Evolutionary conservation across 1,140 invertebrate genomes (phyloP), one percentile per base, ranked within the genome.

Genomic region (Nautilus pompilius): DNA sequence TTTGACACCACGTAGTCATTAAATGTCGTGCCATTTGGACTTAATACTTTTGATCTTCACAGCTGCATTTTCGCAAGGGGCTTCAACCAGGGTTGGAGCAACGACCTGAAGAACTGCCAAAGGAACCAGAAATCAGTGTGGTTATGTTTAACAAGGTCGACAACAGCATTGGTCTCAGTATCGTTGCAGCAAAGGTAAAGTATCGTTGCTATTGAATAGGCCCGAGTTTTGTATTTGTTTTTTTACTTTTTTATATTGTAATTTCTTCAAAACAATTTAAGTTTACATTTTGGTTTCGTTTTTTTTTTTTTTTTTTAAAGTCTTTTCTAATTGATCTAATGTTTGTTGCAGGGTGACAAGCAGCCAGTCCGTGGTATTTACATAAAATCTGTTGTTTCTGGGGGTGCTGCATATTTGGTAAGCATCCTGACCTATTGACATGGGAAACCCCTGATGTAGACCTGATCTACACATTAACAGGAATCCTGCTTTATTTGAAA

Each of bases 381-480:
- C 80, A 96, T 99, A 61, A 98, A 98, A 84, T 96, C 94, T 60
- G 95, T 99, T 24, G 95, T 99, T 29, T 89, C 93, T 63, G 94
- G 94, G 51, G 96, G 96, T 54, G 95, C 95, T 53, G 96, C 96
- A 26, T 95, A 96, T 84, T 88, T 91, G 66, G 89, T 90, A 83
- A 89, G 87, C 87, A 26, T 29, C 22, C 5, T 34, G n/a, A n/a
- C n/a, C n/a, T n/a, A n/a, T n/a, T n/a, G n/a, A n/a, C n/a, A n/a
- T n/a, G n/a, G n/a, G n/a, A n/a, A n/a, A n/a, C n/a, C n/a, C n/a
- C n/a, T n/a, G n/a, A n/a, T n/a, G n/a, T n/a, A n/a, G n/a, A n/a
- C n/a, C n/a, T n/a, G n/a, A n/a, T n/a, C n/a, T n/a, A n/a, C n/a
- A n/a, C n/a, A n/a, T n/a, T n/a, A n/a, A n/a, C n/a, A n/a, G n/a